Percentiles rank a stretch among this genome's conserved stretches.
These are phyloP conservation scores for Lutraria lutraria DNA, from an alignment of 2,888 invertebrate species.

Conservation along the genomic window DNA sequence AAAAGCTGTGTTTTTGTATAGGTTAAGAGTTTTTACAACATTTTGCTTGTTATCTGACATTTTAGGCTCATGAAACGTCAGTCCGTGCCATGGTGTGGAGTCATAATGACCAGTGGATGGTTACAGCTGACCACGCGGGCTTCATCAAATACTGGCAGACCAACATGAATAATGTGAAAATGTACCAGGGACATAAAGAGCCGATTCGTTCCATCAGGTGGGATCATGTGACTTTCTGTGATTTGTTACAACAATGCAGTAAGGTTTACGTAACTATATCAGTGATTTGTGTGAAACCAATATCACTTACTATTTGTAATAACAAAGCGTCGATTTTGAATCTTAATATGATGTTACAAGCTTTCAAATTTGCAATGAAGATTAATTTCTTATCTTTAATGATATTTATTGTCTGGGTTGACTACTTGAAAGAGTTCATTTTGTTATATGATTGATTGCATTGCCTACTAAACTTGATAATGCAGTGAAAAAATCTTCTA, in stretches of 20 bases:
- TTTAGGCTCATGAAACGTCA: slow-evolving; percentile 98
- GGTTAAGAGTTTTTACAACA: not conserved
- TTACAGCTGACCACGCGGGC: slow-evolving; percentile 99
- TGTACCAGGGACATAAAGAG: slow-evolving; percentile 99
- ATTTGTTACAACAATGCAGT: slow-evolving; percentile 50
- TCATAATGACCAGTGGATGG: slow-evolving; percentile 99
- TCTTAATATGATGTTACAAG: not conserved
- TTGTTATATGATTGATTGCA: not conserved
- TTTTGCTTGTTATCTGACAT: not conserved
- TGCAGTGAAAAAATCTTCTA: slow-evolving; percentile 41
- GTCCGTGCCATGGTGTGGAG: slow-evolving; percentile 99
- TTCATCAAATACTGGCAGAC: slow-evolving; percentile 99
- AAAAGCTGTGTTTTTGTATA: too few relatives aligned
- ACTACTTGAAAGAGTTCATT: not conserved
- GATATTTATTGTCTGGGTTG: not conserved
- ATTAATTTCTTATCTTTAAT: not conserved
- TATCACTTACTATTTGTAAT: not conserved
- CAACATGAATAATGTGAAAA: slow-evolving; percentile 99
- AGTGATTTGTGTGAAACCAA: slow-evolving; percentile 38
- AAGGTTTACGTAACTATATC: slow-evolving; percentile 63
- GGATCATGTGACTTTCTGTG: slow-evolving; percentile 71
- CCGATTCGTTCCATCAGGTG: slow-evolving; percentile 99
- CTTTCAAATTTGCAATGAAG: not conserved
- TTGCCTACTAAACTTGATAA: not conserved
- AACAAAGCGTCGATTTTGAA: not conserved